Evolutionary conservation across 53 echinoderm and acorn worm species (phyloP).

Genomic region (Apostichopus leukothele): DNA sequence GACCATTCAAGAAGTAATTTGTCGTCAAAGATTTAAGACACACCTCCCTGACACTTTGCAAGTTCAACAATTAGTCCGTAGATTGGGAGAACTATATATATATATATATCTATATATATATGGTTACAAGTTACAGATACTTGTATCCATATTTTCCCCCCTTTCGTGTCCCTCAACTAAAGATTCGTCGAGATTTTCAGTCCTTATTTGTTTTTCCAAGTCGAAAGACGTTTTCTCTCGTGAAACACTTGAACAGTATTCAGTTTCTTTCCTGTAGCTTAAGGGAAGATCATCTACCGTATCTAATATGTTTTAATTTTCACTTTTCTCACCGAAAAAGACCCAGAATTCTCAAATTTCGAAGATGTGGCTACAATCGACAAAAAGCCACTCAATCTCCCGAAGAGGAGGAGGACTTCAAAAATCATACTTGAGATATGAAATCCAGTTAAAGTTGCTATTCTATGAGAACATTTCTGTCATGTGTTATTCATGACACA

Average conservation of each 20-base stretch:
- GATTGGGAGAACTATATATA: too few relatives aligned
- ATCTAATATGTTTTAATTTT: neutral
- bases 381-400: conserved; percentile 4
- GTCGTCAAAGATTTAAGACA: too few relatives aligned
- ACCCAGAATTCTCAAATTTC: neutral
- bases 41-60: too few relatives aligned
- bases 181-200: too few relatives aligned
- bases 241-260: neutral
- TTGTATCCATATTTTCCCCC: too few relatives aligned
- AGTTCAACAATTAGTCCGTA: too few relatives aligned
- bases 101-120: too few relatives aligned
- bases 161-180: too few relatives aligned
- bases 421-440: conserved; percentile 8
- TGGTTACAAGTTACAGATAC: too few relatives aligned
- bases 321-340: neutral
- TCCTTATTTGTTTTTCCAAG: too few relatives aligned
- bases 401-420: conserved; percentile 1
- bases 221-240: neutral
- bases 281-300: neutral
- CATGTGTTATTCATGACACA: neutral
- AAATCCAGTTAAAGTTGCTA: neutral
- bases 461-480: neutral
- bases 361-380: neutral
- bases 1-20: too few relatives aligned
- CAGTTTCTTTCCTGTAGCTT: neutral